Evolutionary conservation across 2,888 invertebrate species (phyloP), one percentile per base, ranked within the genome.

Genomic region (Parnassius orleans): DNA sequence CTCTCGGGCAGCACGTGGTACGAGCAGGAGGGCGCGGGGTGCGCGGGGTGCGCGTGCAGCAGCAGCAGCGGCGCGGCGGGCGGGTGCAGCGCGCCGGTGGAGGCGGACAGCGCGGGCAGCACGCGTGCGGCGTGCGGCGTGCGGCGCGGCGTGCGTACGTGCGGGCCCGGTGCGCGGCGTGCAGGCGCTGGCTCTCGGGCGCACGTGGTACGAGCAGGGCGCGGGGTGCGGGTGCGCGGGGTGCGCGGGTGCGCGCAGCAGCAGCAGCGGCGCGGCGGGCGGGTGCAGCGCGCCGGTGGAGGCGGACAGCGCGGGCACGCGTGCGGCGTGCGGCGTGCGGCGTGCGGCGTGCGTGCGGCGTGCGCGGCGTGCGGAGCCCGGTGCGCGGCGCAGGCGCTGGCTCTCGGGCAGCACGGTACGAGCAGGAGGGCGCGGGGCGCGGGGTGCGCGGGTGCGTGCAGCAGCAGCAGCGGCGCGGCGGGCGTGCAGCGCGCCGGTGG

Each of bases 1-100:
- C 78, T 75, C 77, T 79, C 80, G 44, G 81, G 81, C 75, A 80
- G 76, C 73, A 73, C 71, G 69, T 75, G 79, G 74, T 19, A 72
- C 43, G 76, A 67, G 74, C 76, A 74, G 60, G 68, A 60, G 61
- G 70, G 12, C 64, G 65, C 48, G 61, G 57, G 33, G 15, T 15
- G 15, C 15, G 15, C 15, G 15, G 15, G 15, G 15, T 10, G 60
- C 50, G 59, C 55, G 46, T 9, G 42, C 7, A 61, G 46, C 41
- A 56, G 46, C 41, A 56, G 56, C 56, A 61, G 57, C 63, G 46
- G 57, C 61, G 61, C 64, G 63, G 44, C 33, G 55, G 11, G 46
- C 59, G 11, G 12, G 46, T 46, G 55, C 61, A 57, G 55, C 61
- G 60, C 62, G 63, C 65, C 60, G 69, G 69, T 67, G 66, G 62